phyloP scores from a whole-genome alignment of 1,140 invertebrate species.

The Dendrolimus punctatus region DNA sequence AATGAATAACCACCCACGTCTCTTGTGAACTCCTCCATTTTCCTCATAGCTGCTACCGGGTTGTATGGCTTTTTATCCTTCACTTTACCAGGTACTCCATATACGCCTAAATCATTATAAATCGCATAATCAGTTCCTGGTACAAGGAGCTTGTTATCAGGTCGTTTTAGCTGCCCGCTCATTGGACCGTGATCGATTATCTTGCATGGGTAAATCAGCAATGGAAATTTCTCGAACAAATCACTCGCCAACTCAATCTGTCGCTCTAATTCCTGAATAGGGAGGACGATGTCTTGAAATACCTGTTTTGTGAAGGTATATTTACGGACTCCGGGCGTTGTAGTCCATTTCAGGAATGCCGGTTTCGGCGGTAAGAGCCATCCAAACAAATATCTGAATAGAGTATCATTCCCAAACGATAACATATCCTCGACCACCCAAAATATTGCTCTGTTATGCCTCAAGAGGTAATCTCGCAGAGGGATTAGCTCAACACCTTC shows the following conservation, averaged over 20 bases:
- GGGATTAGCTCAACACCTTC: constrained; percentile 81
- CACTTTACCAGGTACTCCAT: constrained; percentile 81
- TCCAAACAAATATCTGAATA: constrained; percentile 83
- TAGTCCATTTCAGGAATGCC: constrained; percentile 86
- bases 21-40: constrained; percentile 71
- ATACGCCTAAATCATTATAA: constrained; percentile 87
- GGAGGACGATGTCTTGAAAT: constrained; percentile 89
- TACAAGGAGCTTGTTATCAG: constrained; percentile 76
- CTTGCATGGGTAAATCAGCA: constrained; percentile 88
- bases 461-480: constrained; percentile 83
- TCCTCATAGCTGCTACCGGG: constrained; percentile 61
- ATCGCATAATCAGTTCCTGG: constrained; percentile 72
- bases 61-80: constrained; percentile 74
- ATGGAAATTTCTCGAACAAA: constrained; percentile 82
- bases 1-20: constrained; percentile 81
- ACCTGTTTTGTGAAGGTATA: constrained; percentile 88
- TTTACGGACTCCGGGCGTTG: constrained; percentile 82
- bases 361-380: constrained; percentile 89
- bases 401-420: constrained; percentile 86
- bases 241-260: constrained; percentile 79
- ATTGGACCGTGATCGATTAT: constrained; percentile 80
- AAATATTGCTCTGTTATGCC: constrained; percentile 86
- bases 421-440: constrained; percentile 89
- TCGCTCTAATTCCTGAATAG: constrained; percentile 77
- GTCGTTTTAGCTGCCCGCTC: constrained; percentile 77